Conservation (phyloP, 2,113 vertebrate genomes). For the Psophia crepitans region DNA sequence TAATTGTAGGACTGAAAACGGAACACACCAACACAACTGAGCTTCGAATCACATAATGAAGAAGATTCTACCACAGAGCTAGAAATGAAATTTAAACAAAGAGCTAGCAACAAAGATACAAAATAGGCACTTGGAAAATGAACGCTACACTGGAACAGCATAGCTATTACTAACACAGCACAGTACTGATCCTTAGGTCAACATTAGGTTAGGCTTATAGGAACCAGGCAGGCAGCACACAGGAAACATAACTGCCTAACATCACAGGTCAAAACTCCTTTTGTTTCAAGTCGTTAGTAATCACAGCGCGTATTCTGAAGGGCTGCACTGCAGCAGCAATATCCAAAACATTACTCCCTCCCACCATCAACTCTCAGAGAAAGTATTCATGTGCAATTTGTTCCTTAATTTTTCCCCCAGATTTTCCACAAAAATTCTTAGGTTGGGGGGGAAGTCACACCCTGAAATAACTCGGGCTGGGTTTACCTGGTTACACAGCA, state of each 20-base stretch:
- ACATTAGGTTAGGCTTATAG: neutral
- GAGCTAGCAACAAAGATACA: neutral
- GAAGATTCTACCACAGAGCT: neutral
- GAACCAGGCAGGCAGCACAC: neutral
- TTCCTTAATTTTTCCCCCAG: neutral
- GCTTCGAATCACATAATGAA: neutral
- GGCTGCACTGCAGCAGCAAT: neutral
- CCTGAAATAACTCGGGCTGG: neutral
- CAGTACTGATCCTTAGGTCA: neutral
- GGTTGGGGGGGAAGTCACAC: neutral
- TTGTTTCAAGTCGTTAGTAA: neutral
- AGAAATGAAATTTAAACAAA: neutral
- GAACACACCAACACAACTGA: neutral
- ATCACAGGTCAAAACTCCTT: neutral
- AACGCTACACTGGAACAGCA: neutral
- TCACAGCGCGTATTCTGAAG: neutral
- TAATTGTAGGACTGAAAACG: neutral
- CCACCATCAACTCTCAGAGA: neutral
- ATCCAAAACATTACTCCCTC: neutral
- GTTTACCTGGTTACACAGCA: neutral
- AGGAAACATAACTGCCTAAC: neutral
- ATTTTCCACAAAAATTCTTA: neutral
- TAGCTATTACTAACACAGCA: neutral
- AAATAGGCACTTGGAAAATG: neutral
- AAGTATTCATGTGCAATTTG: neutral